These are phyloP conservation scores for Xylocampa areola DNA, from an alignment of 2,888 invertebrate genomes.

Conservation along the genomic window DNA sequence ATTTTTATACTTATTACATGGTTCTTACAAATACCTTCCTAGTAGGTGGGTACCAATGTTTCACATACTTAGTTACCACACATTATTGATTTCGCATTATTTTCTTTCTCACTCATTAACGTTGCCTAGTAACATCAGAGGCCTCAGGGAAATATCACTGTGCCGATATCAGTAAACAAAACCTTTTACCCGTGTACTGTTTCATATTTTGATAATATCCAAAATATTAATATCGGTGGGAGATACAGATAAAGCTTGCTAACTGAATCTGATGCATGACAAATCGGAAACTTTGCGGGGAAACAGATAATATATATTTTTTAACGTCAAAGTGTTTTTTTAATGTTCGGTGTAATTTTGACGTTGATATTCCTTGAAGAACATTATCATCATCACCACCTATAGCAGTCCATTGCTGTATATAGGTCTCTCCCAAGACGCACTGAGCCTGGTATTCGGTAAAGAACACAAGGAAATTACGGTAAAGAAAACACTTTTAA, in stretches of 20 bases:
- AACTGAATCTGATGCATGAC: constrained; percentile 54
- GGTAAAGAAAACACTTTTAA: too few species aligned
- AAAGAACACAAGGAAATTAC: too few species aligned
- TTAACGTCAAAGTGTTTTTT: constrained; percentile 15
- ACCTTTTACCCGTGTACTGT: constrained; percentile 14
- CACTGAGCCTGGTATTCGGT: too few species aligned
- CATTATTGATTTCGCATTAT: constrained; percentile 6
- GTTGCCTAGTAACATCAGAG: constrained; percentile 14
- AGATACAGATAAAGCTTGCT: constrained; percentile 14
- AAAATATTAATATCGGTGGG: constrained; percentile 1
- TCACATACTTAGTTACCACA: not conserved
- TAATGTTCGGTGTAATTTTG: not conserved
- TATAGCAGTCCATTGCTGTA: too few species aligned
- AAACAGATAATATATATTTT: constrained; percentile 45
- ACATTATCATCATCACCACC: too few species aligned
- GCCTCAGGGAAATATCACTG: constrained; percentile 19
- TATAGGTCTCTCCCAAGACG: too few species aligned
- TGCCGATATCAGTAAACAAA: constrained; percentile 12
- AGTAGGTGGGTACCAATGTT: too few species aligned
- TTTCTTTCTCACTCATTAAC: constrained; percentile 9
- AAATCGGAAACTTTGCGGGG: constrained; percentile 36
- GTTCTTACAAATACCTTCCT: too few species aligned
- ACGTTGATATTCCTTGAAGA: too few species aligned
- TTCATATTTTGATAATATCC: constrained; percentile 26
- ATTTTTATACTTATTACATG: too few species aligned